Evolutionary conservation across 2,113 vertebrate genomes (phyloP).

Genomic region (Pygathrix nemaeus): DNA sequence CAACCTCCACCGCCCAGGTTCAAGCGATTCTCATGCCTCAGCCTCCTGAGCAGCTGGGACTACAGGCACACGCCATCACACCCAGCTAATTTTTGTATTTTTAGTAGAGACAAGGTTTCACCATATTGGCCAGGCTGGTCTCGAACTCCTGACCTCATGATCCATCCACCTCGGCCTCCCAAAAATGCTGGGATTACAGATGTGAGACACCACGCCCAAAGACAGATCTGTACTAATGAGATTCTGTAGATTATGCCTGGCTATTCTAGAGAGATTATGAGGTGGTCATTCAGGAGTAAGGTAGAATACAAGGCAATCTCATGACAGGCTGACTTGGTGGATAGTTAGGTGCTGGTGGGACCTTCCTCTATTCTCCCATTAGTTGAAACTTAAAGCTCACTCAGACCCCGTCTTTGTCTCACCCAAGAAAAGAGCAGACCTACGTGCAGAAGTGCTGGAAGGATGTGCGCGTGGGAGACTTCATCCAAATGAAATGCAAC

Average conservation of each 20-base stretch:
- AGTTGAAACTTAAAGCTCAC: not conserved
- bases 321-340: not conserved
- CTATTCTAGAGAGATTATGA: not conserved
- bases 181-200: too few relatives aligned
- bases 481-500: slow-evolving; percentile 91
- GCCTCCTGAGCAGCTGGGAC: too few relatives aligned
- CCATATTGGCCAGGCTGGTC: too few relatives aligned
- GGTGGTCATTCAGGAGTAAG: not conserved
- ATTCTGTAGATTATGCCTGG: not conserved
- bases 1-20: too few relatives aligned
- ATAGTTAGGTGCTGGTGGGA: not conserved
- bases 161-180: too few relatives aligned
- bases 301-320: not conserved
- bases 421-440: slow-evolving; percentile 83
- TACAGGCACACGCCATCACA: too few relatives aligned
- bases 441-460: slow-evolving; percentile 91
- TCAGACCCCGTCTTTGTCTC: slow-evolving; percentile 33
- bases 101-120: too few relatives aligned
- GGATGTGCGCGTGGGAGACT: slow-evolving; percentile 94
- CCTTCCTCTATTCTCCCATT: fast-evolving
- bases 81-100: too few relatives aligned
- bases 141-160: too few relatives aligned
- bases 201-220: fast-evolving
- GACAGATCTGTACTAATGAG: not conserved
- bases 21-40: too few relatives aligned